Conservation (phyloP, 1,140 invertebrate species). For the Eumeta japonica region DNA sequence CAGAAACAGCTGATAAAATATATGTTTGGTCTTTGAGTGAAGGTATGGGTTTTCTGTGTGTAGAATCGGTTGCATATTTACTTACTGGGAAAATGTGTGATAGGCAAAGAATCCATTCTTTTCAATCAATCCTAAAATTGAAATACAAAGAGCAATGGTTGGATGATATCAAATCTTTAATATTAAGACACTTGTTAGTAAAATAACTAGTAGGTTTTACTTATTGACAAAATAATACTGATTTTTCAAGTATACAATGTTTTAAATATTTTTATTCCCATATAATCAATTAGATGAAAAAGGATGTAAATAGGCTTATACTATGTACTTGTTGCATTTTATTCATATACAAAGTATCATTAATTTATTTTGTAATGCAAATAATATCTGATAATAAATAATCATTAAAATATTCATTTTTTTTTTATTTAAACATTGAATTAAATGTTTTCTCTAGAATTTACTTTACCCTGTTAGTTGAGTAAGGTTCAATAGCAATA, state of each 20-base stretch:
- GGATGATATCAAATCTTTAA: slow-evolving; percentile 48
- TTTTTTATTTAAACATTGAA: too few relatives aligned
- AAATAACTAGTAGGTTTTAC: too few relatives aligned
- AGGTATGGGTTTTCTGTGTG: slow-evolving; percentile 57
- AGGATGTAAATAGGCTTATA: not conserved
- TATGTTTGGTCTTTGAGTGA: slow-evolving; percentile 61
- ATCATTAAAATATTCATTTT: too few relatives aligned
- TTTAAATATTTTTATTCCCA: not conserved
- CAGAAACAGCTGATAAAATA: slow-evolving; percentile 51
- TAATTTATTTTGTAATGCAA: too few relatives aligned
- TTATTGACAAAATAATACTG: not conserved
- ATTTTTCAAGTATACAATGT: not conserved
- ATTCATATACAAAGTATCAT: too few relatives aligned
- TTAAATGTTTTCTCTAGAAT: too few relatives aligned
- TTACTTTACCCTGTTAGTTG: too few relatives aligned
- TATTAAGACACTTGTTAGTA: slow-evolving; percentile 35
- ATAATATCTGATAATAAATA: too few relatives aligned
- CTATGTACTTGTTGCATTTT: too few relatives aligned
- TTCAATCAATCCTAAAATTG: slow-evolving; percentile 39
- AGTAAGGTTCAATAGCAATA: too few relatives aligned
- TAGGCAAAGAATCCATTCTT: slow-evolving; percentile 30
- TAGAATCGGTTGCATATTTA: slow-evolving; percentile 58
- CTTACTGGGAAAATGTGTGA: slow-evolving; percentile 51
- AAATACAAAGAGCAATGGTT: slow-evolving; percentile 49
- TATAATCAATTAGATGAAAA: not conserved